phyloP scores from a whole-genome alignment of 2,113 vertebrate species.

The Austrofundulus limnaeus region DNA sequence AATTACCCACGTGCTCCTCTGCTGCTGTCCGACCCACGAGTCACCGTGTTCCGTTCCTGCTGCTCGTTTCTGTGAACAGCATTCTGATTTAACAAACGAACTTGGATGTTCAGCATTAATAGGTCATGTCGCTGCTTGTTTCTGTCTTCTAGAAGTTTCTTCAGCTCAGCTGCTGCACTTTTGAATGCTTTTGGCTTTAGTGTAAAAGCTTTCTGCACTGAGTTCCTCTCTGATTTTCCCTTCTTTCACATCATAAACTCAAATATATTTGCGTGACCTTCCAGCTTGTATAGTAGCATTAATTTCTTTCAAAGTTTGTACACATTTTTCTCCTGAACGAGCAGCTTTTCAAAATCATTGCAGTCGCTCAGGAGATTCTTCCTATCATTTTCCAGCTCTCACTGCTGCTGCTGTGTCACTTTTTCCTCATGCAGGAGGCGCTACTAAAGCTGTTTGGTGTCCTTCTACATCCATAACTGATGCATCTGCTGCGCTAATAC shows the following conservation, averaged over 20 bases:
- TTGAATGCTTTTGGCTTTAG: too few relatives aligned
- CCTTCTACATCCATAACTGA: too few relatives aligned
- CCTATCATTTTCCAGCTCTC: neutral
- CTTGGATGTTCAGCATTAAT: constrained; percentile 34
- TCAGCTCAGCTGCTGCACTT: constrained; percentile 2
- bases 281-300: too few relatives aligned
- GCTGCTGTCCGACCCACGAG: constrained; percentile 1
- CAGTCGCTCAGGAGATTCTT: neutral
- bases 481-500: too few relatives aligned
- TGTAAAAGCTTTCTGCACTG: too few relatives aligned
- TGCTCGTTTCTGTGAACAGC: constrained; percentile 24
- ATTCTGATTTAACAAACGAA: constrained; percentile 14
- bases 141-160: constrained; percentile 22
- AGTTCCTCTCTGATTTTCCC: too few relatives aligned
- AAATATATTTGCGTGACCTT: too few relatives aligned
- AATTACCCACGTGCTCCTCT: constrained; percentile 18
- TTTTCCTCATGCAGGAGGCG: neutral
- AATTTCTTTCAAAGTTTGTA: too few relatives aligned
- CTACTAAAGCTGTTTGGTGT: neutral
- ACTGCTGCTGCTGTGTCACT: neutral
- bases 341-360: too few relatives aligned
- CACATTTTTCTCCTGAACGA: too few relatives aligned
- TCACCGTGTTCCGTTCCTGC: too few relatives aligned
- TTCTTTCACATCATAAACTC: too few relatives aligned
- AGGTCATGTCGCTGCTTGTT: constrained; percentile 50